A percentile compares a stretch with the other conserved stretches of the same genome.
These are phyloP conservation scores for Tanytarsus gracilentus DNA, from an alignment of 2,888 invertebrate genomes.

Conservation along the genomic window DNA sequence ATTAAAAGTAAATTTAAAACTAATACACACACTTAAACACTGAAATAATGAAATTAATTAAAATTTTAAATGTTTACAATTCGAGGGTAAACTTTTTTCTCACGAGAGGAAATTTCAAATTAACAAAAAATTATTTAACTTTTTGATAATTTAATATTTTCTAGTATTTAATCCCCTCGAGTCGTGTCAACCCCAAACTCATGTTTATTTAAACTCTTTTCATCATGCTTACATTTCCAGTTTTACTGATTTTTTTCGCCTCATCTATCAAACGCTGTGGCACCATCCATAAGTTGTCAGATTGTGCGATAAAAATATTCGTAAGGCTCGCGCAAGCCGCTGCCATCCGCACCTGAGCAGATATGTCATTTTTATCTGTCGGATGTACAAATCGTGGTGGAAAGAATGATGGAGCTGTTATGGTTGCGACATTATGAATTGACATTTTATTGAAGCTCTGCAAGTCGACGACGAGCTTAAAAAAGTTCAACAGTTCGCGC, in stretches of 20 bases:
- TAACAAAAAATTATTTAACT: background rate
- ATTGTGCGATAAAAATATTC: conserved; percentile 69
- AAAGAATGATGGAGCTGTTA: conserved; percentile 89
- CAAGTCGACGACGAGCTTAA: conserved; percentile 61
- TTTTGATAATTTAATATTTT: too few species aligned
- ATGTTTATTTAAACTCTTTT: too few species aligned
- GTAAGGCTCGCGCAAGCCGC: conserved; percentile 81
- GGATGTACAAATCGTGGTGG: conserved; percentile 58
- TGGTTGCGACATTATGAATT: conserved; percentile 86
- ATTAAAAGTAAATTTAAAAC: too few species aligned
- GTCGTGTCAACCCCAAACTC: too few species aligned
- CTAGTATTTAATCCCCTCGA: too few species aligned
- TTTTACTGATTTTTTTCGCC: conserved; percentile 44
- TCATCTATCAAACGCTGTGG: conserved; percentile 61
- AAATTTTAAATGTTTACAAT: too few species aligned
- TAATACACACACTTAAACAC: too few species aligned
- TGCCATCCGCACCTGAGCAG: conserved; percentile 72
- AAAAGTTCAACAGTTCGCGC: conserved; percentile 67
- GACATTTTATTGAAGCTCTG: conserved; percentile 77
- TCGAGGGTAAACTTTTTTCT: too few species aligned
- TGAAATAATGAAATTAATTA: too few species aligned
- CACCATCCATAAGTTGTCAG: conserved; percentile 70
- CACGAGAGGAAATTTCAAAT: background rate
- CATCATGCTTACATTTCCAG: conserved; percentile 36
- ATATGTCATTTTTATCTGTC: conserved; percentile 53